Evolutionary conservation across 2,797 vertebrate species (phyloP).

Genomic region (Coregonus sp.): DNA sequence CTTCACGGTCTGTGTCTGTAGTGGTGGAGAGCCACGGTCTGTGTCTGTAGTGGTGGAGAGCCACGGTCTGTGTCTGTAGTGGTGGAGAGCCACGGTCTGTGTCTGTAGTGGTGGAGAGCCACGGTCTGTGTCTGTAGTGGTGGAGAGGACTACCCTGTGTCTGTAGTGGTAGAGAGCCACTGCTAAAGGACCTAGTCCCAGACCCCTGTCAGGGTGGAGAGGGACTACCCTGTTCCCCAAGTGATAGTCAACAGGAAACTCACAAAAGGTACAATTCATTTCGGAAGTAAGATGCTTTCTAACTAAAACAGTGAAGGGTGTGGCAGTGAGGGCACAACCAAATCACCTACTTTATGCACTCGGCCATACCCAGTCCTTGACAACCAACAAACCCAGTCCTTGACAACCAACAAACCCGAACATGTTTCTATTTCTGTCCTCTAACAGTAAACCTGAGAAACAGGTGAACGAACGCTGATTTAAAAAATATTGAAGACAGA

Average conservation of each 20-base stretch:
- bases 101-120: neutral
- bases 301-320: no score
- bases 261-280: no score
- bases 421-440: neutral
- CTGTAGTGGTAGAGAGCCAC: neutral
- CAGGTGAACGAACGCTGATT: slow-evolving; percentile 40
- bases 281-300: no score
- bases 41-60: neutral
- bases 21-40: neutral
- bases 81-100: slow-evolving; percentile 1
- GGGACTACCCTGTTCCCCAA: no score
- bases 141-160: neutral
- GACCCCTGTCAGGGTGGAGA: no score
- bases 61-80: neutral
- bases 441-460: slow-evolving; percentile 58
- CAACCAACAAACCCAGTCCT: no score
- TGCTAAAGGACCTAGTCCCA: neutral
- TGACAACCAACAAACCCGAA: neutral
- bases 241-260: no score
- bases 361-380: no score
- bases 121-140: slow-evolving; percentile 3
- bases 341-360: no score
- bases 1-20: slow-evolving; percentile 17
- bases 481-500: slow-evolving; percentile 25
- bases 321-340: no score